Base-by-base conservation (phyloP, 2,888 invertebrate genomes). In the Ptychoptera contaminata region DNA sequence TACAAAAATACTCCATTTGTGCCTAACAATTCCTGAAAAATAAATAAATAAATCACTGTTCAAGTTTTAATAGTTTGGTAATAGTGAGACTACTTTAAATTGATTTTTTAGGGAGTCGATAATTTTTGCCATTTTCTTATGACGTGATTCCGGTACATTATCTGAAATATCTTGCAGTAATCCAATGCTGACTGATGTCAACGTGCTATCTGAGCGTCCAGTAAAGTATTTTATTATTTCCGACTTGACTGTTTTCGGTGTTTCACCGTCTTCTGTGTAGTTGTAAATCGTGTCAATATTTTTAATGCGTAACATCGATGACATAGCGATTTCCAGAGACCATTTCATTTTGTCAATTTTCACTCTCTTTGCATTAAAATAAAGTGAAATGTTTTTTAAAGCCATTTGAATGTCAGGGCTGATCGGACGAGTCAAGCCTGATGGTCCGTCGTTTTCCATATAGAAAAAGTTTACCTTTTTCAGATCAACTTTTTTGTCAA, bases 371-470 rank as follows among this genome's bases (percentile, higher is more conserved):
- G 65, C 65, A 52, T 65, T 64, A 48, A 65, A 65, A 48, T 65
- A 60, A 44, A 49, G 58, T 6, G 65, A 64, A 39, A 65, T 63
- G 7, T 61, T 59, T 48, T 62, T 62, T 32, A 65, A 61, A 43
- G 62, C 65, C 36, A 56, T 59, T 49, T 63, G 62, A 35, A 65
- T 51, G 45, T 65, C 64, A 30, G 58, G 54, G 41, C 62, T 62
- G 1, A 65, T 52, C 0, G 63, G 62, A 1, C 63, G 56, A 58
- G 77, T 71, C 42, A 82, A 67, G 16, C 77, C 72, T 43, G 78
- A 74, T 5, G 76, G 72, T 1, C 72, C 78, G 51, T 84, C 82
- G 49, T 83, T 79, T 51, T 83, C 80, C 77, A 90, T 79, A 58
- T 82, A 90, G 58, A 77, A 90, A 53, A 84, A 74, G 47, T 76